These are phyloP conservation scores for Diceros bicornis DNA, from an alignment of 2,797 vertebrate species.

Conservation along the genomic window DNA sequence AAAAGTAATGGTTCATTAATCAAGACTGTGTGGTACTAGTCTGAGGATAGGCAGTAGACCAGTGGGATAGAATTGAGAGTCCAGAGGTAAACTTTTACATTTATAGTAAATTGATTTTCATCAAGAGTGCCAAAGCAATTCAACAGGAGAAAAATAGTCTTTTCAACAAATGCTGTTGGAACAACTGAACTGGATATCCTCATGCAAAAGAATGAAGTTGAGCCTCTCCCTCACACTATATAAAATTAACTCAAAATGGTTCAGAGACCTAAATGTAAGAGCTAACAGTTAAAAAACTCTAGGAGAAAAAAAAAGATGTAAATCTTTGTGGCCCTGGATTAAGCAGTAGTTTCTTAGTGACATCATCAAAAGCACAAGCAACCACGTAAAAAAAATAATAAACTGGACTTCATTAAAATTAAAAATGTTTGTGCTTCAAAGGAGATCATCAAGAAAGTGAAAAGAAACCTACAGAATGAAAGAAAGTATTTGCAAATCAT, in stretches of 20 bases:
- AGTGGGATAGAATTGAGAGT: neutral
- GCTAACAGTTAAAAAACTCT: neutral
- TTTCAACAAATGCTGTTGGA: constrained; percentile 15
- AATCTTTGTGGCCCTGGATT: neutral
- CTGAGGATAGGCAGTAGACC: neutral
- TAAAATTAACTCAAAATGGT: neutral
- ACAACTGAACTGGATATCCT: constrained; percentile 1
- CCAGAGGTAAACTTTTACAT: constrained; percentile 1
- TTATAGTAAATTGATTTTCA: neutral
- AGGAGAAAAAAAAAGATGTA: neutral
- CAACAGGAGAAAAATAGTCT: neutral
- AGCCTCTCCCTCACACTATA: neutral
- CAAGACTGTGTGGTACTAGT: neutral
- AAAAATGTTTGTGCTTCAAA: neutral
- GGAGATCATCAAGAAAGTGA: neutral
- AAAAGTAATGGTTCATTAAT: neutral
- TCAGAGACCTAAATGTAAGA: neutral
- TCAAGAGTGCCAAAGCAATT: neutral
- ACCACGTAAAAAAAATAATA: constrained; percentile 7
- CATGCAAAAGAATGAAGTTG: constrained; percentile 25
- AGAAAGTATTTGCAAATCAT: neutral
- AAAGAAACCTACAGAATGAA: neutral
- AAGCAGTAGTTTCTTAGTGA: neutral
- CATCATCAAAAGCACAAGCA: neutral
- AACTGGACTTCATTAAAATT: neutral